phyloP scores from a whole-genome alignment of 2,797 vertebrate genomes.

The Poecilia picta region DNA sequence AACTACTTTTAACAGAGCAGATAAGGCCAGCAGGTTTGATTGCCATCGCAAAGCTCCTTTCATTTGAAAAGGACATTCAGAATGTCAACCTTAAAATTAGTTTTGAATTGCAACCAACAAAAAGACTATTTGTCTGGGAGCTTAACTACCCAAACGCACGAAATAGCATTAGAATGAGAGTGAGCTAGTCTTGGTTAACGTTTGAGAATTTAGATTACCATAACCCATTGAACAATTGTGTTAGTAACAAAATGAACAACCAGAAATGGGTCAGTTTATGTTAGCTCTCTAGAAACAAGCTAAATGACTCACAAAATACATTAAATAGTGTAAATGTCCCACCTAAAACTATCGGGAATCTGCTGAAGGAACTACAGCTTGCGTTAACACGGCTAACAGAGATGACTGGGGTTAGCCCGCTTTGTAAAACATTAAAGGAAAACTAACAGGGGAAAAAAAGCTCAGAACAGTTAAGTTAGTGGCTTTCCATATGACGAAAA shows the following conservation, averaged over 20 bases:
- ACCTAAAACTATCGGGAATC: background rate
- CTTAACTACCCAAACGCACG: background rate
- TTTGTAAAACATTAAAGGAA: background rate
- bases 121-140: background rate
- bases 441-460: conserved; percentile 8
- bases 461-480: too few species aligned
- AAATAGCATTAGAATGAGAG: background rate
- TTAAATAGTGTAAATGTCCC: fast-evolving
- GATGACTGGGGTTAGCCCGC: conserved; percentile 17
- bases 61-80: background rate
- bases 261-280: conserved; percentile 36
- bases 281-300: conserved; percentile 31
- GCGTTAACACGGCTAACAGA: conserved; percentile 45
- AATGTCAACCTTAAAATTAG: background rate
- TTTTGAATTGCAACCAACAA: background rate
- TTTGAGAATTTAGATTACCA: background rate
- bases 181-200: background rate
- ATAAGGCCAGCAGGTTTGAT: conserved; percentile 28
- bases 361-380: background rate
- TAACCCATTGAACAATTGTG: background rate
- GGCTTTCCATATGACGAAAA: background rate
- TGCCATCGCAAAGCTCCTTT: conserved; percentile 11
- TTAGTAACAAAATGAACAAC: conserved; percentile 12
- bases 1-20: conserved; percentile 10
- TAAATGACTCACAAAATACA: background rate